Base-by-base conservation (phyloP, 2,797 vertebrate genomes). In the Agapornis canus region DNA sequence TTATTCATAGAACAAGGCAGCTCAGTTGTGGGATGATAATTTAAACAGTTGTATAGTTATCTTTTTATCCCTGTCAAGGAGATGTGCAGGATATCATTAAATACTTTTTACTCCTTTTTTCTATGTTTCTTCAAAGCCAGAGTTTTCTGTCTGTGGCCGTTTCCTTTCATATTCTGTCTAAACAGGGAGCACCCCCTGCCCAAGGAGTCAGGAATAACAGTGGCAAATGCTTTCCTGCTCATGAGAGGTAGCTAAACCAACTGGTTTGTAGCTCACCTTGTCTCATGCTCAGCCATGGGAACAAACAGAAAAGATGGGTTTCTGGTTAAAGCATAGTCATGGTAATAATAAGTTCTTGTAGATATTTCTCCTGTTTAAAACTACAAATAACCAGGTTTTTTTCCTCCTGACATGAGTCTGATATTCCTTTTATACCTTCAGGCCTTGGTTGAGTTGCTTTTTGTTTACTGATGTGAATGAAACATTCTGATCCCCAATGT, bases 221-320 rank as follows among this genome's bases (percentile, higher is more conserved):
- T 57, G 19, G 82, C 64, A 94, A 94, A 73, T 8, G 35, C 57
- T 71, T 9, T 21, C 31, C n/a, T 72, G 61, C 37, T 85, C 42
- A 18, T 2, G 31, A 59, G 1, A 15, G 32, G 54, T 20, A 52
- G 54, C 0, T 5, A 25, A 35, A 45, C 39, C 0, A 1, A 68
- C n/a, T 21, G 40, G 70, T 86, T 45, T 66, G n/a, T 68, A 60
- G 25, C 15, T 71, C 68, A 65, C 13, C 23, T 80, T 61, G 64
- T 63, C 64, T 56, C 65, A 45, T 16, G 61, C 63, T 92, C 69
- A 59, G 52, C 21, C 69, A 72, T 4, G 16, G 59, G 31, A 29
- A 18, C 56, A 92, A 84, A 82, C 10, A 42, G 2, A 64, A 14
- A 87, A 89, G 37, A 72, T 2, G 3, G 39, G 22, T 37, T 88